phyloP scores from a whole-genome alignment of 2,113 vertebrate species.

The Anhinga rufa region DNA sequence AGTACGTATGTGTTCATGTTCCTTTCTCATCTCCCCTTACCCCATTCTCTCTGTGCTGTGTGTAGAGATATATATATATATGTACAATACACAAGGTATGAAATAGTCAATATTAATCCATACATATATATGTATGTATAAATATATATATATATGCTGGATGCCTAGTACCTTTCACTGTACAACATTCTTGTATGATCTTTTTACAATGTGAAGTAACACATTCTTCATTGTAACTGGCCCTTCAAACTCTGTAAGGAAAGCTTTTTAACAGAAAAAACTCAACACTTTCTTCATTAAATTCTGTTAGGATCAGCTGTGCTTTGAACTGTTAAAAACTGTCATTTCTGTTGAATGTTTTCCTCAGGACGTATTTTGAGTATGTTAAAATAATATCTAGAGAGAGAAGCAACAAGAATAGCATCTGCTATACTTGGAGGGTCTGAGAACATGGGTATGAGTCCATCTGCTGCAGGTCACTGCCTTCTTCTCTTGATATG shows the following conservation, averaged over 20 bases:
- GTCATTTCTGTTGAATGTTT: background rate
- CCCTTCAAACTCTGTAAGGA: background rate
- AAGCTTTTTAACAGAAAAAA: background rate
- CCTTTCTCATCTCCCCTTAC: background rate
- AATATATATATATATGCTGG: background rate
- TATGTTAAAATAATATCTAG: conserved; percentile 11
- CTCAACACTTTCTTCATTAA: background rate
- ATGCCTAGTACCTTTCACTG: background rate
- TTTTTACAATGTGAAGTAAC: background rate
- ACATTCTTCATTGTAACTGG: background rate
- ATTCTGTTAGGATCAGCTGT: conserved; percentile 41
- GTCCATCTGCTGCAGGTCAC: background rate
- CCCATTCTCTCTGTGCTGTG: background rate
- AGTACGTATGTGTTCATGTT: background rate
- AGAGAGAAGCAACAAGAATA: conserved; percentile 5
- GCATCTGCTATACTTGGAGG: background rate
- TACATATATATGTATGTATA: background rate
- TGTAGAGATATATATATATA: background rate
- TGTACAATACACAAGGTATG: background rate
- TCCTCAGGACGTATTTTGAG: conserved; percentile 1
- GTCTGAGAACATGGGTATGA: background rate
- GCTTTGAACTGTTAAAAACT: conserved; percentile 29
- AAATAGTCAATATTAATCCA: background rate
- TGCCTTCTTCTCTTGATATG: background rate
- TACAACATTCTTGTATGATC: background rate